A percentile compares a stretch with the other conserved stretches of the same genome.
Evolutionary conservation across 2,888 invertebrate genomes (phyloP).

Genomic region (Electrophaes corylata): DNA sequence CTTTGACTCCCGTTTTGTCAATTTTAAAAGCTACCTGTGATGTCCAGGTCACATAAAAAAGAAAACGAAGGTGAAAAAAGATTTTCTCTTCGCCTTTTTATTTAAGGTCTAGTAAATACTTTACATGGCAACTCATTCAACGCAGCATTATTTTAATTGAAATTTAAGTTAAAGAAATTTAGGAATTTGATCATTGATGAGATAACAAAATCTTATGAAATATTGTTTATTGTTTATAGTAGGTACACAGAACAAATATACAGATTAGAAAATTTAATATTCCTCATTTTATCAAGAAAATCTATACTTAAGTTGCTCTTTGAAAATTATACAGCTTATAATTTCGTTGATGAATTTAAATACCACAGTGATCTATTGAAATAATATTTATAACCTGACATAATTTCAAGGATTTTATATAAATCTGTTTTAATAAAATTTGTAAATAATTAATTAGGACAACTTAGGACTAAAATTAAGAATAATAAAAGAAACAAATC

Average conservation of each 20-base stretch:
- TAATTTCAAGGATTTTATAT: conserved; percentile 11
- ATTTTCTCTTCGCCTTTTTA: too few relatives aligned
- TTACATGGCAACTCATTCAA: too few relatives aligned
- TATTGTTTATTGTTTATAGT: conserved; percentile 49
- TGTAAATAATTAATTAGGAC: conserved; percentile 20
- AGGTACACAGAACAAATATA: conserved; percentile 60
- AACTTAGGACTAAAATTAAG: conserved; percentile 20
- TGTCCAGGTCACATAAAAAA: too few relatives aligned
- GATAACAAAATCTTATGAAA: conserved; percentile 36
- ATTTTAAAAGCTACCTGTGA: too few relatives aligned
- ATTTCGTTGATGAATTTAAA: conserved; percentile 30
- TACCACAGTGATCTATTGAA: conserved; percentile 21
- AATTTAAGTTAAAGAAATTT: too few relatives aligned
- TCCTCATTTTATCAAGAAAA: too few relatives aligned
- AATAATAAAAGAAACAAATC: conserved; percentile 19
- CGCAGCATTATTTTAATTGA: too few relatives aligned
- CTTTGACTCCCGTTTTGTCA: too few relatives aligned
- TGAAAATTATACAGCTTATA: conserved; percentile 37
- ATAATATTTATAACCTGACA: conserved; percentile 11
- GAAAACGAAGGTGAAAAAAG: too few relatives aligned
- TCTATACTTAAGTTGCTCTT: conserved; percentile 35
- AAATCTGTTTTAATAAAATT: conserved; percentile 4
- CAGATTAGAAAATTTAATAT: conserved; percentile 57
- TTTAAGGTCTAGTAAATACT: too few relatives aligned
- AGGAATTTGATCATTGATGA: not conserved